phyloP scores from a whole-genome alignment of 2,888 invertebrate species.

The Zelleria hepariella region DNA sequence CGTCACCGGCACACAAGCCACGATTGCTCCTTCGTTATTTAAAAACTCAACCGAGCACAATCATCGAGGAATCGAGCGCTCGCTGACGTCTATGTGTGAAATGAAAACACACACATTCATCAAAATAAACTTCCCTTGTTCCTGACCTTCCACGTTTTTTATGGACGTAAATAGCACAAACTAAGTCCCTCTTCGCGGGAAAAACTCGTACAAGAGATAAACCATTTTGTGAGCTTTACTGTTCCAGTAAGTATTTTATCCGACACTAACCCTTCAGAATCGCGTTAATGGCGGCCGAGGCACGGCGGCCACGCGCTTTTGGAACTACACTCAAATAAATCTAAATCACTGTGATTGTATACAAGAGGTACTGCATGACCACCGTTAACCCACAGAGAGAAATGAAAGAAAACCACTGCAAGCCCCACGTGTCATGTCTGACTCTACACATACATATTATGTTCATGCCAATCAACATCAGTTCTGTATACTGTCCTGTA shows the following conservation, averaged over 20 bases:
- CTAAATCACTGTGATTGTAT: constrained; percentile 33
- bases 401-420: too few relatives aligned
- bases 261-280: constrained; percentile 41
- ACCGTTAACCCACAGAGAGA: too few relatives aligned
- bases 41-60: neutral
- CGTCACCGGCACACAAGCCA: constrained; percentile 39
- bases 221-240: constrained; percentile 40
- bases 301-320: constrained; percentile 22
- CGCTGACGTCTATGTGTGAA: neutral
- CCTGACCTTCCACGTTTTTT: neutral
- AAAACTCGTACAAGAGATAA: constrained; percentile 14
- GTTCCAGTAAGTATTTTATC: constrained; percentile 32
- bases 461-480: too few relatives aligned
- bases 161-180: neutral
- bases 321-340: constrained; percentile 48
- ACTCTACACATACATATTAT: too few relatives aligned
- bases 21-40: constrained; percentile 33
- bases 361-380: neutral
- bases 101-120: neutral
- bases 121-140: neutral
- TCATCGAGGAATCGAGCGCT: neutral
- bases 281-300: constrained; percentile 40
- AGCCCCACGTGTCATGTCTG: too few relatives aligned
- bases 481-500: too few relatives aligned
- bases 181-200: neutral